Base-by-base conservation (phyloP, 2,113 vertebrate species). In the Elaphurus davidianus region DNA sequence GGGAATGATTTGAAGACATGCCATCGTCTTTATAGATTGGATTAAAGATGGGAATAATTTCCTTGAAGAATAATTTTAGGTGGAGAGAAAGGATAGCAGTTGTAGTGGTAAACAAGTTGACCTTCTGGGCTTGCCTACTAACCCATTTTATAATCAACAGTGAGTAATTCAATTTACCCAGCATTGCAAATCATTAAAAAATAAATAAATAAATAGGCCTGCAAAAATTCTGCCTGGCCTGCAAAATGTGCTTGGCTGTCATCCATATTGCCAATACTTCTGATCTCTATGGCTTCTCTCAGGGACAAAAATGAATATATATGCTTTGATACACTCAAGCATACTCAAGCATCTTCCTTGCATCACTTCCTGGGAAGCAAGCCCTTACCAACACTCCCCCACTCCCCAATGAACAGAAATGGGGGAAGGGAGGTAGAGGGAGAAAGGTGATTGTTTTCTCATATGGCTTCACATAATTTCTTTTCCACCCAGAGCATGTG, bases 1-100 rank as follows among this genome's bases (percentile, higher is more conserved):
- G 83, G n/a, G 14, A 95, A 82, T 97, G 67, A 96, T 50, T 93
- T 98, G 90, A 93, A 47, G 74, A 84, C 94, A 93, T 57, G 10
- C 23, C 40, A 40, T 50, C 28, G 8, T 96, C 87, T 96, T 96
- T 87, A 88, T 27, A 93, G 86, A 85, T 50, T 96, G 33, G 33
- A 92, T 87, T 90, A 74, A 88, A 79, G 47, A 97, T 45, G 17
- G 33, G 23, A 96, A 2, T 67, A 45, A 92, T 91, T 94, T 95
- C 82, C 54, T 57, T 50, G 12, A 93, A 94, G 62, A 87, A 92
- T 81, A 88, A 74, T 88, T 92, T 96, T 15, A 3, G 59, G 33
- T 54, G 21, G 45, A 89, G 60, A 90, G 71, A 84, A 67, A 95
- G 47, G 84, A 15, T 14, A 94, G 16, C 16, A 40, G 15, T 45